Evolutionary conservation across 2,888 invertebrate genomes (phyloP), one percentile per base, ranked within the genome.

Genomic region (Temnothorax ravouxi): DNA sequence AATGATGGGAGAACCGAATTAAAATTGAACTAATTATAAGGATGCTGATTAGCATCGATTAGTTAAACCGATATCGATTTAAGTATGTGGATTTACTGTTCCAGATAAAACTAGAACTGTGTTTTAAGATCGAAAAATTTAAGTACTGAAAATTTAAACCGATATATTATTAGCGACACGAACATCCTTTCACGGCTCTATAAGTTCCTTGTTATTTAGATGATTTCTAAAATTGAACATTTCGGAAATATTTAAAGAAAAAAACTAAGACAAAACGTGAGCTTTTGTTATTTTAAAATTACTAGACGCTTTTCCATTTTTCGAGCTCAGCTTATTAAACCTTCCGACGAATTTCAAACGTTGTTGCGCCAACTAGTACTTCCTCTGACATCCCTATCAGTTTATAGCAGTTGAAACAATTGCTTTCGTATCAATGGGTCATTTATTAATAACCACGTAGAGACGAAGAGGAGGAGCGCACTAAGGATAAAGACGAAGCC

Each of bases 401-500:
- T 77, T 72, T 47, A 47, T 5, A 47, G 15, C 47, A 13, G 54
- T 59, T 79, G 56, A 71, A 79, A 71, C 59, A 72, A 77, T 69
- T 56, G 15, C 71, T 81, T 84, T 82, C 66, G 47, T 59, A 80
- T 84, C 62, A 87, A 87, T 87, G 85, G 80, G 82, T 80, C 85
- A 64, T 74, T 54, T 81, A 83, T 82, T 88, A 88, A 87, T 83
- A 84, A 75, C 80, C 74, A 79, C 56, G 69, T 34, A 38, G 47
- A 47, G 47, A 47, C 52, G n/a, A 44, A 25, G 59, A 41, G 47
- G 77, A 64, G 66, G 81, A 76, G 85, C 81, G 85, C 81, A 62
- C 80, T 50, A n/a, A 72, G 83, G 89, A 88, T 89, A 89, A 89
- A 77, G 88, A 86, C 83, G 80, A 86, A 86, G 82, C 84, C 81